Conservation (phyloP, 2,888 invertebrate genomes). For the Apodemia hepburni region DNA sequence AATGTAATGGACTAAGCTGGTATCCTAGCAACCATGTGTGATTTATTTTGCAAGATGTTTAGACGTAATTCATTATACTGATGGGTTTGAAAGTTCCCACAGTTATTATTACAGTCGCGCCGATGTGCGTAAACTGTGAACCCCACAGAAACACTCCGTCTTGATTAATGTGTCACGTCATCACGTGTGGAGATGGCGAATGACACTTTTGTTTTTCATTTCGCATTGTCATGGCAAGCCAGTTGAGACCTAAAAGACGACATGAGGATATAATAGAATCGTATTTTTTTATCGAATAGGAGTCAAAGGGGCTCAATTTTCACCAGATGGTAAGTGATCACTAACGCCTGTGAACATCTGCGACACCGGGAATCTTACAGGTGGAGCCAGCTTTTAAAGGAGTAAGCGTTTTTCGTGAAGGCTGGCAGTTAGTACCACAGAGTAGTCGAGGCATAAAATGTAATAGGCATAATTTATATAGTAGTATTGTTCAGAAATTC, state of each 20-base stretch:
- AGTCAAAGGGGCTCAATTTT: no score
- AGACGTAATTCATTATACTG: not conserved
- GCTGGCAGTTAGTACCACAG: no score
- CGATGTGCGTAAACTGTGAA: conserved; percentile 1
- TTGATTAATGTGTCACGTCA: conserved; percentile 12
- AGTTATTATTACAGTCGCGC: not conserved
- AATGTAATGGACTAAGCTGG: no score
- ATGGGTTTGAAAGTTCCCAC: not conserved
- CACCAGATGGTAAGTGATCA: no score
- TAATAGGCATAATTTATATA: no score
- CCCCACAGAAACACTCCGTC: not conserved
- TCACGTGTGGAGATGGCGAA: conserved; percentile 2
- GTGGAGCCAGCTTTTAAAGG: no score
- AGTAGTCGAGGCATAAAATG: no score
- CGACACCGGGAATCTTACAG: no score
- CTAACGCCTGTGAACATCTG: no score
- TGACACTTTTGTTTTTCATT: not conserved
- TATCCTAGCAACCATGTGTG: not conserved
- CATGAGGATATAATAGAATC: not conserved
- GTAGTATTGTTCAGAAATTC: no score
- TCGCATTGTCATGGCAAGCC: not conserved
- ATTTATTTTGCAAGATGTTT: not conserved
- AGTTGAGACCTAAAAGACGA: not conserved
- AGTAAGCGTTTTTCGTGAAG: no score
- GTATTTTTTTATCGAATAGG: not conserved